Evolutionary conservation across 2,113 vertebrate species (phyloP).

Genomic region (Castor canadensis): DNA sequence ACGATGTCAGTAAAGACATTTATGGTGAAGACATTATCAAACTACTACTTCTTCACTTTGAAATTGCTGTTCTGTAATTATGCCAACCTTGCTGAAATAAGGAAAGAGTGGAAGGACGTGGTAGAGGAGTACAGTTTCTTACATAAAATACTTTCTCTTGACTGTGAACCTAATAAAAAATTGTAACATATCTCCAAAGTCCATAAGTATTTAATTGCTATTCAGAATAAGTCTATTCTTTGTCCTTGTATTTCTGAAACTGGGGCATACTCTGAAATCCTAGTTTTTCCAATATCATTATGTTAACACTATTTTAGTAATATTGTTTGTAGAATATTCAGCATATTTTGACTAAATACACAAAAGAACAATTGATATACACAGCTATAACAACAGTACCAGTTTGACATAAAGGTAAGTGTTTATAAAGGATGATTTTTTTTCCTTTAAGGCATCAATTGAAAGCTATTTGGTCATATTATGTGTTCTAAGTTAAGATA

Average conservation of each 20-base stretch:
- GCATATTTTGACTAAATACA: background rate
- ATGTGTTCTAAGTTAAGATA: background rate
- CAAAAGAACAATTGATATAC: background rate
- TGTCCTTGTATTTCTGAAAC: conserved; percentile 54
- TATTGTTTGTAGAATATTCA: background rate
- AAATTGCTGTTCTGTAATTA: background rate
- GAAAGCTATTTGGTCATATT: background rate
- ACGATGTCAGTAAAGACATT: background rate
- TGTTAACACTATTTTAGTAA: conserved; percentile 30
- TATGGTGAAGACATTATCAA: background rate
- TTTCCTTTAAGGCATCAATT: background rate
- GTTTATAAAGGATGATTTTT: background rate
- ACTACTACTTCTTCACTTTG: background rate
- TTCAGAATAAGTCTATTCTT: conserved; percentile 55
- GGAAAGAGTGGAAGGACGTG: background rate
- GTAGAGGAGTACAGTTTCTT: background rate
- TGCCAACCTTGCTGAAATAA: background rate
- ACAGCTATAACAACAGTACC: background rate
- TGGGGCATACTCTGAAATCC: conserved; percentile 42
- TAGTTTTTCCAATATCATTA: conserved; percentile 4
- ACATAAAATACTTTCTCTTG: background rate
- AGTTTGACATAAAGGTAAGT: background rate
- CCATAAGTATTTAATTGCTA: conserved; percentile 52
- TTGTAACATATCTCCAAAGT: conserved; percentile 60
- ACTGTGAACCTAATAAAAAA: conserved; percentile 52